Base-by-base conservation (phyloP, 2,113 vertebrate species). In the Synchiropus splendidus region DNA sequence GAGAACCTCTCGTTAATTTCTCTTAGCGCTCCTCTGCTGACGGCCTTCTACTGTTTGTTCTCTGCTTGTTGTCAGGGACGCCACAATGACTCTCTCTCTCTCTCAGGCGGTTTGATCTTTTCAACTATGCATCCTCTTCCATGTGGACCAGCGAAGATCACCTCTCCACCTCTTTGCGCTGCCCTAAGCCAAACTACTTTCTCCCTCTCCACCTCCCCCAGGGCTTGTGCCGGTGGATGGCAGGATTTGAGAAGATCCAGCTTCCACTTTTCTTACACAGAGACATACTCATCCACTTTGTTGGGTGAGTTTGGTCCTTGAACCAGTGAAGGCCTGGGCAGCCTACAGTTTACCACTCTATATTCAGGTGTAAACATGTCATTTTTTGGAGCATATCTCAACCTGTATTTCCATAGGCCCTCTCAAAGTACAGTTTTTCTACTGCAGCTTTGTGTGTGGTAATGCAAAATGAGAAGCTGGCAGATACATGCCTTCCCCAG, bases 21-120 rank as follows among this genome's bases (percentile, higher is more conserved):
- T 53, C 70, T 55, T 38, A 49, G 33, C 36, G 12, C 63, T 59
- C 70, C 64, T 21, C 27, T 44, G n/a, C n/a, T n/a, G n/a, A n/a
- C n/a, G n/a, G n/a, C n/a, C 53, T 34, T 72, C 69, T 60, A 47
- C 55, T 80, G 74, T 81, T 82, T 65, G 61, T 45, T 70, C 66
- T 66, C 42, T 18, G 44, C 64, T 76, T n/a, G 49, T 71, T 75
- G 79, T 79, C 78, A 59, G 71, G 73, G 55, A 37, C 38, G 12
- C 48, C 52, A 69, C 75, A 79, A 59, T 74, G 67, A 61, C 41
- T 75, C 67, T 62, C 53, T 70, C 78, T 82, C 56, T 66, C 45
- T 15, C 36, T n/a, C 35, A 15, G 33, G 31, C 31, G 60, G 72
- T 75, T 65, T 79, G 70, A 82, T 78, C 71, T 75, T 48, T 66